These are phyloP conservation scores for Tyrophagus putrescentiae DNA, from an alignment of 1,140 invertebrate species.

Conservation along the genomic window DNA sequence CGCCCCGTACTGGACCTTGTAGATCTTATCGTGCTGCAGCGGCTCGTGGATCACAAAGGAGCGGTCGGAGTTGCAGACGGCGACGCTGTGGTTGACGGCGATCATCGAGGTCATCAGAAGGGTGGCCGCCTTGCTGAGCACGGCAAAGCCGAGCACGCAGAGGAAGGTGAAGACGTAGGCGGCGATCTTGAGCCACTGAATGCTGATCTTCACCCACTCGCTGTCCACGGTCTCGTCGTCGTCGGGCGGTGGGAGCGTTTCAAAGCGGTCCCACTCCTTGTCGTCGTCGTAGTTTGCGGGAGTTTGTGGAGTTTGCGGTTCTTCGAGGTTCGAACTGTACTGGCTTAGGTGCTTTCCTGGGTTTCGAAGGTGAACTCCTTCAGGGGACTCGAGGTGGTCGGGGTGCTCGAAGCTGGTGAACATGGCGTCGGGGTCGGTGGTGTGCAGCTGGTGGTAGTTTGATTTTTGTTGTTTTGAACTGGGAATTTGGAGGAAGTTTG, in stretches of 20 bases:
- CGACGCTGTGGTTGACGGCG: constrained; percentile 22
- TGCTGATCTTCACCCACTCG: constrained; percentile 24
- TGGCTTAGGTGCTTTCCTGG: no score
- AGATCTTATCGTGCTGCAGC: constrained; percentile 26
- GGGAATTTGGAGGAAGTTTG: no score
- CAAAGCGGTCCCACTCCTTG: constrained; percentile 89
- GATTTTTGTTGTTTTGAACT: no score
- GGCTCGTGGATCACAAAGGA: constrained; percentile 18
- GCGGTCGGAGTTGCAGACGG: constrained; percentile 37
- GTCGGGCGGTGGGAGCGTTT: constrained; percentile 66
- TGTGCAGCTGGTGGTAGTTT: no score
- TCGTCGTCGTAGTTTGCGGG: constrained; percentile 29
- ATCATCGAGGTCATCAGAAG: constrained; percentile 36
- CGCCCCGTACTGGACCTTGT: constrained; percentile 15
- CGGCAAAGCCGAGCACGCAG: constrained; percentile 31
- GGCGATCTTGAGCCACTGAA: constrained; percentile 30
- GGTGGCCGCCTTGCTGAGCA: constrained; percentile 31
- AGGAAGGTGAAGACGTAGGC: constrained; percentile 33
- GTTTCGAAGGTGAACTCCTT: no score
- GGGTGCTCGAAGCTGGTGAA: no score
- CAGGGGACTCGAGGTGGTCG: no score
- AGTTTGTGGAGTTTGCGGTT: constrained; percentile 31
- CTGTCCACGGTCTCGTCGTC: constrained; percentile 46
- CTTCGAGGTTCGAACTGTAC: no score
- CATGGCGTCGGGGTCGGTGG: no score